phyloP scores from a whole-genome alignment of 2,888 invertebrate species.

The Cheilosia urbana region DNA sequence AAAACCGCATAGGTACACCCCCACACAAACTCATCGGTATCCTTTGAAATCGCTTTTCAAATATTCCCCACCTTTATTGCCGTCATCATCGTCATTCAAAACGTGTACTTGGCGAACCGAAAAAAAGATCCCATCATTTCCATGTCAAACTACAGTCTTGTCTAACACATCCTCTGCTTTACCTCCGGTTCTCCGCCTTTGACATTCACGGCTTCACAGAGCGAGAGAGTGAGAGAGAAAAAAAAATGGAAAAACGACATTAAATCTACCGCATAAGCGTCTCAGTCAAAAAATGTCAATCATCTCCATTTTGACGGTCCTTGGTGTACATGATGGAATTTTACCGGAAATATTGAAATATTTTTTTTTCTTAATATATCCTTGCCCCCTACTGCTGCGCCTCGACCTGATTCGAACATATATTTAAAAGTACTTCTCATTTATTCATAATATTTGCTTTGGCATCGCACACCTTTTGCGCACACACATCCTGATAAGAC shows the following conservation, averaged over 20 bases:
- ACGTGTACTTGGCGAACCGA: slow-evolving; percentile 10
- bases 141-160: slow-evolving; percentile 66
- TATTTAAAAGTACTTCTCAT: slow-evolving; percentile 61
- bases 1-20: slow-evolving; percentile 39
- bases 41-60: slow-evolving; percentile 62
- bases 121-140: slow-evolving; percentile 35
- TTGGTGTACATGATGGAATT: slow-evolving; percentile 25
- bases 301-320: slow-evolving; percentile 50
- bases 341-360: slow-evolving; percentile 45
- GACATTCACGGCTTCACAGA: slow-evolving; percentile 25
- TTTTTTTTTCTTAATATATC: slow-evolving; percentile 56
- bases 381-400: slow-evolving; percentile 31
- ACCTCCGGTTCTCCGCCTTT: slow-evolving; percentile 2
- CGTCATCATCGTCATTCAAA: slow-evolving; percentile 54
- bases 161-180: slow-evolving; percentile 48
- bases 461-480: slow-evolving; percentile 39
- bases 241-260: slow-evolving; percentile 11
- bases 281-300: slow-evolving; percentile 58
- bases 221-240: background rate
- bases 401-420: slow-evolving; percentile 38
- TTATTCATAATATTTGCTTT: slow-evolving; percentile 69
- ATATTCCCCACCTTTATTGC: slow-evolving; percentile 58
- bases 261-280: slow-evolving; percentile 42
- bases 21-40: slow-evolving; percentile 34
- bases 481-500: slow-evolving; percentile 43